Evolutionary conservation across 2,888 invertebrate genomes (phyloP), one percentile per base, ranked within the genome.

Genomic region (Acrobasis suavella): DNA sequence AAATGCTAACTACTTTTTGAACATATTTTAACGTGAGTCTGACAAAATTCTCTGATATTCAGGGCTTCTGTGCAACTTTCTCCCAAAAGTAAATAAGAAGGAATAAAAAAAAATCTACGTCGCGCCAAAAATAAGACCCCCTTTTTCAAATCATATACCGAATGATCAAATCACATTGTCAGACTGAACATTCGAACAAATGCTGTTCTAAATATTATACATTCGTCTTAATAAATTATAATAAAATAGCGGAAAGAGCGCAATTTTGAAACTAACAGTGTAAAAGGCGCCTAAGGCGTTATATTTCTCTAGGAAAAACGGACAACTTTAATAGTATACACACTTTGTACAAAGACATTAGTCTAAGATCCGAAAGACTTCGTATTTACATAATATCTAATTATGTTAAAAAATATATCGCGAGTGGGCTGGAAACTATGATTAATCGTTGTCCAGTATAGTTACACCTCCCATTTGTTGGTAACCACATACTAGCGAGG

Each of bases 1-100:
- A 56, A 54, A 58, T 62, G 52, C 58, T 58, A 46, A 22, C 38
- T 52, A 51, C 51, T 58, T 61, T 52, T 50, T 39, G 22, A 67
- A 59, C 32, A 59, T 55, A 17, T 42, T 39, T 10, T 39, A 2
- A 16, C 6, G 14, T n/a, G 32, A 32, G 32, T n/a, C 32, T n/a
- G 32, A 8, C 17, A 52, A 32, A 52, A 52, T 52, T 37, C 12
- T 17, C 14, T 14, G n/a, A 14, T 56, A 17, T 3, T 1, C 22
- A 39, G 17, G 14, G 7, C 15, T 15, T 17, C 7, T 16, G 6
- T 9, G 3, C 22, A 38, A 15, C 16, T 39, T 38, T 38, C 16
- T 9, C 5, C 10, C n/a, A 50, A 1, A 50, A 9, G 6, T 16
- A 17, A 15, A 15, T 5, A 50, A 8, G 8, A 50, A 10, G 6